phyloP scores from a whole-genome alignment of 2,797 vertebrate species.

The Sparidentex hasta region DNA sequence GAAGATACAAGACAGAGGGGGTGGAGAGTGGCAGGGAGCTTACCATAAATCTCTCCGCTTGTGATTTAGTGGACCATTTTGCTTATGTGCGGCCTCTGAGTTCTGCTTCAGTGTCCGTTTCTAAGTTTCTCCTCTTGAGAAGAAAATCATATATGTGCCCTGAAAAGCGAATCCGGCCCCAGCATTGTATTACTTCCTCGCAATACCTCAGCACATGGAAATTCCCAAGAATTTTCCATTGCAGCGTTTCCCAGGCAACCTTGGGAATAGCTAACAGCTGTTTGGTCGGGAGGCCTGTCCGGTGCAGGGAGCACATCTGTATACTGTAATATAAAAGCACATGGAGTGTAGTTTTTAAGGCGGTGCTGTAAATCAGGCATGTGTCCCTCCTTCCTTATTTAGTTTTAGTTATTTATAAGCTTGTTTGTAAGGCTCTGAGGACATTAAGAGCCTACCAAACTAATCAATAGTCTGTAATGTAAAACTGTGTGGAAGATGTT shows the following conservation, averaged over 20 bases:
- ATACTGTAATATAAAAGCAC: conserved; percentile 30
- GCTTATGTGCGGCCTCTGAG: conserved; percentile 21
- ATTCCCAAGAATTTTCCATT: conserved; percentile 82
- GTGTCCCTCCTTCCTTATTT: conserved; percentile 18
- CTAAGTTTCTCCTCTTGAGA: conserved; percentile 13
- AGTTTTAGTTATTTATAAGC: conserved; percentile 28
- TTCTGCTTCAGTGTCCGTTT: conserved; percentile 54
- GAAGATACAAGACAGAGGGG: conserved; percentile 28
- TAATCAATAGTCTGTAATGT: conserved; percentile 7
- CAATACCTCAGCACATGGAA: conserved; percentile 64
- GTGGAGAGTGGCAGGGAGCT: conserved; percentile 12
- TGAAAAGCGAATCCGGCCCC: conserved; percentile 10
- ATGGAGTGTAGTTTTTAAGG: conserved; percentile 18
- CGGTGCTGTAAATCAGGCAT: not conserved
- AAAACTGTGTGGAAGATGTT: not conserved
- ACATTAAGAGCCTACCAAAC: not conserved
- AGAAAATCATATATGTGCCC: conserved; percentile 2
- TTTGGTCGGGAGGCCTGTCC: conserved; percentile 57
- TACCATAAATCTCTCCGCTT: conserved; percentile 34
- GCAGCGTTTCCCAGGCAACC: conserved; percentile 74
- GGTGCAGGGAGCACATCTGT: conserved; percentile 70
- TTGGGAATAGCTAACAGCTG: conserved; percentile 82
- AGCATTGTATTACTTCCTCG: conserved; percentile 28
- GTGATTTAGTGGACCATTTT: conserved; percentile 11
- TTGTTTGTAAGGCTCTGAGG: conserved; percentile 2